Conservation (phyloP, 2,888 invertebrate genomes). For the Diarsia brunnea region DNA sequence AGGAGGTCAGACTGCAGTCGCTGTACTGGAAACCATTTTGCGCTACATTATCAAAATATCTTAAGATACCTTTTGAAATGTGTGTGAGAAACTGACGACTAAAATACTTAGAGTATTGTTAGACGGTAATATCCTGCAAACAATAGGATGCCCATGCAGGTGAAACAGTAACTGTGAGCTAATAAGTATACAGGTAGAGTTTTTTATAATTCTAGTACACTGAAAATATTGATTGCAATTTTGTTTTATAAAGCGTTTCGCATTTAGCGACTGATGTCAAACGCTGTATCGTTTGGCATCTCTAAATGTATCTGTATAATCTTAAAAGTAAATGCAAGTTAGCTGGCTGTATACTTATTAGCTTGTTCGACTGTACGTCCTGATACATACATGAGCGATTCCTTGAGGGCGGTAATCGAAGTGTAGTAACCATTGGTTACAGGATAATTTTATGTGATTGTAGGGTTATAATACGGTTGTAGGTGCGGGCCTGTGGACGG, state of each 20-base stretch:
- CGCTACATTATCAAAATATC: not conserved
- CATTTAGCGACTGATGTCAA: no score
- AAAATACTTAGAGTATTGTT: not conserved
- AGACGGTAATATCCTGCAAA: not conserved
- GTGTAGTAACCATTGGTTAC: not conserved
- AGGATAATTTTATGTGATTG: not conserved
- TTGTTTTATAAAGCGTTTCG: no score
- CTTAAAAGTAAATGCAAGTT: no score
- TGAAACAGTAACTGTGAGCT: not conserved
- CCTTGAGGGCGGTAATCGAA: not conserved
- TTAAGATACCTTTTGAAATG: not conserved
- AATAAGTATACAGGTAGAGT: no score
- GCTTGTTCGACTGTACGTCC: no score
- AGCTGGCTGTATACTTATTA: no score
- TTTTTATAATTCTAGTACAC: no score
- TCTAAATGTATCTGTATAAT: no score
- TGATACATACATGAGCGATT: constrained; percentile 7
- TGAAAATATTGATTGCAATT: no score
- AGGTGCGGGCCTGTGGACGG: no score
- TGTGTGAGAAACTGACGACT: not conserved
- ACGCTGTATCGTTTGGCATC: no score
- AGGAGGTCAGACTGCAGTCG: constrained; percentile 19
- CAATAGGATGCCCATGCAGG: not conserved
- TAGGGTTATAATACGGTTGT: not conserved
- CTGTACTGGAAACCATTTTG: constrained; percentile 9